A percentile compares a stretch with the other conserved stretches of the same genome.
These are phyloP conservation scores for Sturnus vulgaris DNA, from an alignment of 2,113 vertebrate genomes.

Conservation along the genomic window DNA sequence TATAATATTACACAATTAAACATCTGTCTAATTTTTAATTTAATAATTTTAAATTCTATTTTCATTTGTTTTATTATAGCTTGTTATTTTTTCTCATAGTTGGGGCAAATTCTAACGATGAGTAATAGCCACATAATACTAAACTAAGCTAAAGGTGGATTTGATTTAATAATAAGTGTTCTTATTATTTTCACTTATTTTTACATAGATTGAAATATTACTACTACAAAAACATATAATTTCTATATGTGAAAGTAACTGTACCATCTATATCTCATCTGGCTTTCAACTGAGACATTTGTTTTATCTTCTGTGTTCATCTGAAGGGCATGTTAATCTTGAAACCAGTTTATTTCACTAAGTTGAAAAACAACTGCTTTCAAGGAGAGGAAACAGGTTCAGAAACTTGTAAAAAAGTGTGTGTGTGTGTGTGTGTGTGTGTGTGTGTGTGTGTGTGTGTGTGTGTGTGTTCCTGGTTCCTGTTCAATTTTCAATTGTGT, in stretches of 20 bases:
- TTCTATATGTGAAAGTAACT: background rate
- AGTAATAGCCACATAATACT: background rate
- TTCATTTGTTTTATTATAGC: background rate
- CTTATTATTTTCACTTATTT: background rate
- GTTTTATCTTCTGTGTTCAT: background rate
- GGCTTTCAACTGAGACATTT: background rate
- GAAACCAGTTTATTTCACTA: background rate
- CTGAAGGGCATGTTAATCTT: background rate
- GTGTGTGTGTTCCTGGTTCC: background rate
- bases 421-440: background rate
- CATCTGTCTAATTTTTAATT: background rate
- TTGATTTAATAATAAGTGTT: background rate
- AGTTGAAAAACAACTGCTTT: background rate
- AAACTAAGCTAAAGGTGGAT: background rate
- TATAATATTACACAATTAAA: background rate
- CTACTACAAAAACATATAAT: background rate
- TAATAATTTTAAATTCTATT: background rate
- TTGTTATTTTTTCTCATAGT: background rate
- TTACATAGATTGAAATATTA: background rate
- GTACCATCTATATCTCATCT: background rate
- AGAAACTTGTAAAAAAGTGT: background rate
- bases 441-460: background rate
- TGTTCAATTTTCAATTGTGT: background rate
- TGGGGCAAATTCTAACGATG: background rate
- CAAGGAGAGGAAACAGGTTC: background rate